Percentiles rank a stretch among this genome's conserved stretches.
phyloP scores from a whole-genome alignment of 1,140 invertebrate genomes.

The Coelopa frigida region DNA sequence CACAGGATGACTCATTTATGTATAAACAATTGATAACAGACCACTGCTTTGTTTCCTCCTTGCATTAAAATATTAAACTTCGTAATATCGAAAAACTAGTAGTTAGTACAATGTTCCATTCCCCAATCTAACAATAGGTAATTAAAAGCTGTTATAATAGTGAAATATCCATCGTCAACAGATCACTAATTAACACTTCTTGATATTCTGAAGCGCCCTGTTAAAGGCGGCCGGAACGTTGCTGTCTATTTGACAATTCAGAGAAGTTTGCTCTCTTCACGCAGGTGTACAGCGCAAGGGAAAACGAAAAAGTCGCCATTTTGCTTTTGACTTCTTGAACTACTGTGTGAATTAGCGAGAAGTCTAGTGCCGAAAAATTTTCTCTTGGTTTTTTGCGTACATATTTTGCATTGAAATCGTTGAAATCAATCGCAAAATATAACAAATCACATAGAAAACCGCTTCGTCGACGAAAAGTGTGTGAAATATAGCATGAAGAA shows the following conservation, averaged over 20 bases:
- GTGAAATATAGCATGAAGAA: background rate
- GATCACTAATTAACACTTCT: too few relatives aligned
- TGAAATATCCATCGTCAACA: too few relatives aligned
- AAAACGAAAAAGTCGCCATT: slow-evolving; percentile 11
- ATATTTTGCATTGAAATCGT: slow-evolving; percentile 2
- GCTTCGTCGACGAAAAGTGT: slow-evolving; percentile 5
- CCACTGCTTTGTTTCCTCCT: too few relatives aligned
- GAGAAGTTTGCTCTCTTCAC: slow-evolving; percentile 1
- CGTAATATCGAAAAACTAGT: too few relatives aligned
- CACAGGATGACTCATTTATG: too few relatives aligned
- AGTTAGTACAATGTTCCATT: too few relatives aligned
- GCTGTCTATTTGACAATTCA: background rate
- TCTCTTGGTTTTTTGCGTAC: background rate
- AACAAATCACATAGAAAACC: background rate
- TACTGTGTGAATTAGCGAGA: slow-evolving; percentile 6
- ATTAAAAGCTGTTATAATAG: too few relatives aligned
- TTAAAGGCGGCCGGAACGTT: too few relatives aligned
- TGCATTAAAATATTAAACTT: too few relatives aligned
- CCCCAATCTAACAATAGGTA: too few relatives aligned
- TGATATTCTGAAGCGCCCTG: too few relatives aligned
- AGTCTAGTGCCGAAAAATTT: slow-evolving; percentile 7
- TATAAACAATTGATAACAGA: too few relatives aligned
- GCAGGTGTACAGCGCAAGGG: background rate
- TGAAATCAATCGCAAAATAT: slow-evolving; percentile 6
- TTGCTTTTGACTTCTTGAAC: slow-evolving; percentile 11